Percentiles rank a stretch among this genome's conserved stretches.
These are phyloP conservation scores for Rhabdomys dilectus DNA, from an alignment of 2,113 vertebrate species.

Conservation along the genomic window DNA sequence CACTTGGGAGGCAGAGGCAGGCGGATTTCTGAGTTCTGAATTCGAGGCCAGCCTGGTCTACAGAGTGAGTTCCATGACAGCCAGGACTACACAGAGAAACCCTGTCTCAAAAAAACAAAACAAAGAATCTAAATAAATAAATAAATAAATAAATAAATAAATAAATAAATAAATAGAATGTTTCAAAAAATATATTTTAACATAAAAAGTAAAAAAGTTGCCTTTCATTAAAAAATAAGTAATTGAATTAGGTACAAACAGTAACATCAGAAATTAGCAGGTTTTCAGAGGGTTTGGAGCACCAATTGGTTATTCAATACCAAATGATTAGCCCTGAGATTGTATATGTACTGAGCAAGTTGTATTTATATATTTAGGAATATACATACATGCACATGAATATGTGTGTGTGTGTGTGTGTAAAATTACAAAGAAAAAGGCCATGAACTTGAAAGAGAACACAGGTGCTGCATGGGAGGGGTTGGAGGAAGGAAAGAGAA, in stretches of 20 bases:
- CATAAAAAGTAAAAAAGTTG: neutral
- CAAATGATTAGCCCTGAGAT: neutral
- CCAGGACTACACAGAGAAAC: too few species aligned
- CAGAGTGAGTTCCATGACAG: too few species aligned
- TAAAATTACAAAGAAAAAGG: too few species aligned
- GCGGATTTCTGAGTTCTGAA: too few species aligned
- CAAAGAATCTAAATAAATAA: neutral
- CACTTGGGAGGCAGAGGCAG: too few species aligned
- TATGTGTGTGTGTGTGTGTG: neutral
- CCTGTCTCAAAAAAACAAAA: too few species aligned
- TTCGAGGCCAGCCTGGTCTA: too few species aligned
- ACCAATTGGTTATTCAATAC: neutral
- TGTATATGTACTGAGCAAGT: neutral
- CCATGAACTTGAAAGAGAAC: neutral
- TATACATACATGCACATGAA: neutral
- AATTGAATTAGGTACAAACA: constrained; percentile 8
- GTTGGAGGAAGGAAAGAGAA: neutral
- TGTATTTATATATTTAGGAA: neutral
- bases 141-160: neutral
- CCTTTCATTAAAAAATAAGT: neutral
- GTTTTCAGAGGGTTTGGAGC: neutral
- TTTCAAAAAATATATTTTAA: constrained; percentile 12
- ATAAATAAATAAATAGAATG: neutral
- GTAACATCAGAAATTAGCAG: neutral
- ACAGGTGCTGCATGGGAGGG: neutral